phyloP scores from a whole-genome alignment of 2,797 vertebrate species.

The Onychomys torridus region DNA sequence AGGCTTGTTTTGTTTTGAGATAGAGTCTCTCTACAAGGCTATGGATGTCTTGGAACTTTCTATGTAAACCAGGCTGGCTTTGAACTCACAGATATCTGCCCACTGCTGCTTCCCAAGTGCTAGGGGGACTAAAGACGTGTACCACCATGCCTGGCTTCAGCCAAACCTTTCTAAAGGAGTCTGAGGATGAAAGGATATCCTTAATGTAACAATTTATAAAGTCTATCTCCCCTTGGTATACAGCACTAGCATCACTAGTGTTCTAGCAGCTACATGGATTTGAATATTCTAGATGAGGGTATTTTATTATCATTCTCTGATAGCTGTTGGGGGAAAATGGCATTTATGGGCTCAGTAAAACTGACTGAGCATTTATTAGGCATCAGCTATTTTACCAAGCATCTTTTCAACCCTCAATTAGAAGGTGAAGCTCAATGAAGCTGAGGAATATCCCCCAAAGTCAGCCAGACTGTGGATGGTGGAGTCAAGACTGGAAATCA shows the following conservation, averaged over 20 bases:
- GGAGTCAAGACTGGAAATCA: not conserved
- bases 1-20: not conserved
- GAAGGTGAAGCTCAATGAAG: not conserved
- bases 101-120: not conserved
- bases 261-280: not conserved
- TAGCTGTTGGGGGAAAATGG: not conserved
- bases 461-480: not conserved
- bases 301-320: conserved; percentile 34
- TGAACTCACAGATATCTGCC: not conserved
- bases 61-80: not conserved
- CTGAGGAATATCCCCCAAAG: not conserved
- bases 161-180: conserved; percentile 16
- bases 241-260: not conserved
- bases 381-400: not conserved
- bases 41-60: not conserved
- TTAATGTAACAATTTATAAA: not conserved
- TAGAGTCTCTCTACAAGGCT: not conserved
- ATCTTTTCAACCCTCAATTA: not conserved
- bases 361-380: not conserved
- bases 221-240: not conserved
- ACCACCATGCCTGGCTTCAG: not conserved
- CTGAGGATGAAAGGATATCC: not conserved
- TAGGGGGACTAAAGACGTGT: too few species aligned
- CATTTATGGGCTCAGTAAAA: not conserved
- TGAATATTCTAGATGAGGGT: not conserved